Conservation (phyloP, 2,113 vertebrate species). For the Hylia prasina region DNA sequence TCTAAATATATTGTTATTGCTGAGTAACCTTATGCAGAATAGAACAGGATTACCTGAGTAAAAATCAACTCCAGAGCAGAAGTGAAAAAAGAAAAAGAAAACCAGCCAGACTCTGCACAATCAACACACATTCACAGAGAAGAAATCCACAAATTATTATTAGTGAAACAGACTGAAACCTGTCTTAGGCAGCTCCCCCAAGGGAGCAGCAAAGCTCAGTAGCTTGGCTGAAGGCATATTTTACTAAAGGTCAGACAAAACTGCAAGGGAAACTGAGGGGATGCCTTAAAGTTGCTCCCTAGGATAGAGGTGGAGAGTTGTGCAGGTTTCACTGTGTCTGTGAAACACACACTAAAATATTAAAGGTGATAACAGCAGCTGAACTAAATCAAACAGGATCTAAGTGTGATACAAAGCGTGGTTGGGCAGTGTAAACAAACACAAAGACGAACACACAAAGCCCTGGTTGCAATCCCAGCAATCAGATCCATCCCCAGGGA, state of each 20-base stretch:
- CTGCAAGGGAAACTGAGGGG: background rate
- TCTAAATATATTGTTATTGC: background rate
- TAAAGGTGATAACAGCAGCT: background rate
- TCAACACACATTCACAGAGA: background rate
- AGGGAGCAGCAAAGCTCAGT: background rate
- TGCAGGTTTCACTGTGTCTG: constrained; percentile 15
- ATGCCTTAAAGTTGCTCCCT: background rate
- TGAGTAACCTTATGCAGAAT: background rate
- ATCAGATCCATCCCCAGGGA: constrained; percentile 52
- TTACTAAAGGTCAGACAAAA: constrained; percentile 20
- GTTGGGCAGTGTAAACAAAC: background rate
- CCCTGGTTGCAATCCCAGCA: background rate
- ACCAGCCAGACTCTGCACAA: background rate
- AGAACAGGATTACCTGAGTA: background rate
- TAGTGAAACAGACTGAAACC: background rate
- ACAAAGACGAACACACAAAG: background rate
- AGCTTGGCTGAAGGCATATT: background rate
- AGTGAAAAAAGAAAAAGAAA: background rate
- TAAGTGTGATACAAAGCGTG: background rate
- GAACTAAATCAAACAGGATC: background rate
- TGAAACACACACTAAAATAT: constrained; percentile 58
- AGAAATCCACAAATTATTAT: background rate
- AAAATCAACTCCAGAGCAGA: background rate
- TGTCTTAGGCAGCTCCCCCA: background rate
- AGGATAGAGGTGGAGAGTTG: background rate